phyloP scores from a whole-genome alignment of 2,888 invertebrate species.

The Apotomis turbidana region DNA sequence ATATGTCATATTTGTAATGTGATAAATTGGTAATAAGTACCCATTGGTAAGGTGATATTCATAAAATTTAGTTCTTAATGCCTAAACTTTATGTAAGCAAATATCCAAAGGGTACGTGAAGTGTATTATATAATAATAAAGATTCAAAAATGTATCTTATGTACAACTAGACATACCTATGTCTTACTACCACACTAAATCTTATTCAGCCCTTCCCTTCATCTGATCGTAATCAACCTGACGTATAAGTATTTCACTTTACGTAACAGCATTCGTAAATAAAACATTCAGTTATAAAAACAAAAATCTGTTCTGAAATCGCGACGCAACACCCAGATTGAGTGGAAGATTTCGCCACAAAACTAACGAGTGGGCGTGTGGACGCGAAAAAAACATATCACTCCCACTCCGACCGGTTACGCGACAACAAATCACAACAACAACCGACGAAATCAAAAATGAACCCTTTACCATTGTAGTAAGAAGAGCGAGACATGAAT shows the following conservation, averaged over 20 bases:
- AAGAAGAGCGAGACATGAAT: conserved; percentile 56
- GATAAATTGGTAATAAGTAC: too few relatives aligned
- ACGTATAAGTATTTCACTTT: neutral
- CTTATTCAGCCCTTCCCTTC: too few relatives aligned
- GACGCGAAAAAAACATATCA: conserved; percentile 79
- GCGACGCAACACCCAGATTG: conserved; percentile 58
- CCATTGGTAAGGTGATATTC: too few relatives aligned
- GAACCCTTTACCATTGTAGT: conserved; percentile 57
- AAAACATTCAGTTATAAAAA: conserved; percentile 6
- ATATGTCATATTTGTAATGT: too few relatives aligned
- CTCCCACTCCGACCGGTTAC: conserved; percentile 77
- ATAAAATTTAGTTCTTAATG: too few relatives aligned
- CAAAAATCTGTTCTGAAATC: conserved; percentile 59
- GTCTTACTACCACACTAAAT: too few relatives aligned
- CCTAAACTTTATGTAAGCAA: too few relatives aligned
- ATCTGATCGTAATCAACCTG: too few relatives aligned
- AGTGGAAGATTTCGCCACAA: conserved; percentile 64
- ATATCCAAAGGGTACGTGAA: too few relatives aligned
- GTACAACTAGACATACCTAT: too few relatives aligned
- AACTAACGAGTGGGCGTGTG: conserved; percentile 74
- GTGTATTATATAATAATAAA: too few relatives aligned
- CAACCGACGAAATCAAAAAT: conserved; percentile 50
- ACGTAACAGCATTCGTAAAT: conserved; percentile 2
- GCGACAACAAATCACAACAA: conserved; percentile 55
- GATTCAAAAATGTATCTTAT: too few relatives aligned